These are phyloP conservation scores for Sphaerolaimus hirsutus DNA, from an alignment of 2,888 invertebrate species.

Conservation along the genomic window DNA sequence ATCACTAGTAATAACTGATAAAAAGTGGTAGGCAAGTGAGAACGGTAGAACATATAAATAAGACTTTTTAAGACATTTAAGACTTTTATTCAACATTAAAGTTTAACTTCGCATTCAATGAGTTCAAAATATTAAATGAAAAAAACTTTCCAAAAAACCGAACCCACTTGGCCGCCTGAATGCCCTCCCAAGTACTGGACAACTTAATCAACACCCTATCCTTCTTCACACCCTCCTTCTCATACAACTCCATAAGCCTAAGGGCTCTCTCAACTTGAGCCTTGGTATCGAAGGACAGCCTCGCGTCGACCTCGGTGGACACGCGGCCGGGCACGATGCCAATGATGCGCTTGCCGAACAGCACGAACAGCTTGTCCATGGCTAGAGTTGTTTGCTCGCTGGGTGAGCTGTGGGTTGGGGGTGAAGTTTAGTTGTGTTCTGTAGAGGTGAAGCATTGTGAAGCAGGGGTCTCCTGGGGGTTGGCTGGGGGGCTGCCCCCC, in stretches of 20 bases:
- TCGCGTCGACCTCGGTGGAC: slow-evolving; percentile 84
- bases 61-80: not conserved
- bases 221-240: slow-evolving; percentile 62
- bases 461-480: too few species aligned
- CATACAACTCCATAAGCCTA: slow-evolving; percentile 63
- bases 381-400: slow-evolving; percentile 55
- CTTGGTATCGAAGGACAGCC: slow-evolving; percentile 76
- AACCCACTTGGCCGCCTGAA: slow-evolving; percentile 71
- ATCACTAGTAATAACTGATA: too few species aligned
- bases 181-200: slow-evolving; percentile 97
- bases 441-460: too few species aligned
- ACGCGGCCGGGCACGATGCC: slow-evolving; percentile 90
- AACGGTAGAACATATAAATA: too few species aligned
- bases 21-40: too few species aligned
- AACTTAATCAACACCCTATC: slow-evolving; percentile 86
- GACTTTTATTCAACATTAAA: not conserved
- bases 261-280: slow-evolving; percentile 68
- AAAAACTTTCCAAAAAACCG: not conserved
- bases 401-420: slow-evolving; percentile 39
- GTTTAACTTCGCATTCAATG: not conserved
- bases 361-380: slow-evolving; percentile 72
- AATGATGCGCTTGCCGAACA: slow-evolving; percentile 86
- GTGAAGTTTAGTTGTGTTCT: too few species aligned
- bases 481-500: too few species aligned
- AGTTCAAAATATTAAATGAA: not conserved